These are phyloP conservation scores for Pharmacophagus antenor DNA, from an alignment of 2,888 invertebrate species.

Conservation along the genomic window DNA sequence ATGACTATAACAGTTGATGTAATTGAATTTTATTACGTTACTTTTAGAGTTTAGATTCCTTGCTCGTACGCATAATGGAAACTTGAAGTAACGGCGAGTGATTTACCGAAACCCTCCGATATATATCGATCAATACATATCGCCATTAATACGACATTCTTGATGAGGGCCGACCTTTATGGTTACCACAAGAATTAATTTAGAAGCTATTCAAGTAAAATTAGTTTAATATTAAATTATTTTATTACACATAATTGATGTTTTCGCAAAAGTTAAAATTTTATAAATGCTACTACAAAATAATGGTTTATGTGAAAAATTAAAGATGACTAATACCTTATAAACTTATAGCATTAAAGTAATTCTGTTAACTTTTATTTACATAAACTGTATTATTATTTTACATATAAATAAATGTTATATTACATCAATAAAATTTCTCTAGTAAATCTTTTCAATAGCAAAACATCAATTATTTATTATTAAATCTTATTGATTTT, in stretches of 20 bases:
- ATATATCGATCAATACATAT: not conserved
- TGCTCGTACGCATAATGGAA: not conserved
- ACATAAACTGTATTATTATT: too few species aligned
- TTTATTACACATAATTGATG: not conserved
- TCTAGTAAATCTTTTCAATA: not conserved
- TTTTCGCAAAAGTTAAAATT: not conserved
- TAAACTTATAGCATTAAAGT: not conserved
- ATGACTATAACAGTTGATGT: not conserved
- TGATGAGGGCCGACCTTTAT: constrained; percentile 1
- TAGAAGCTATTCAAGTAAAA: not conserved
- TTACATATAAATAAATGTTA: too few species aligned
- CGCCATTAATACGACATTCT: not conserved
- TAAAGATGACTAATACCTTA: not conserved
- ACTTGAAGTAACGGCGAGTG: not conserved
- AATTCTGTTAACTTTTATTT: not conserved
- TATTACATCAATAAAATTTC: too few species aligned
- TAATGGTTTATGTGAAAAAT: not conserved
- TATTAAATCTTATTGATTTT: too few species aligned
- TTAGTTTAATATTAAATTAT: not conserved
- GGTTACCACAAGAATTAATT: constrained; percentile 2
- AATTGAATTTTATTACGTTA: not conserved
- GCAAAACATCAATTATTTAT: too few species aligned
- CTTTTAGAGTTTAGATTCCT: not conserved
- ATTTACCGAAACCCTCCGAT: not conserved
- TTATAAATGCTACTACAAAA: too few species aligned